A percentile compares a stretch with the other conserved stretches of the same genome.
Evolutionary conservation across 2,113 vertebrate species (phyloP).

Genomic region (Paralichthys olivaceus): DNA sequence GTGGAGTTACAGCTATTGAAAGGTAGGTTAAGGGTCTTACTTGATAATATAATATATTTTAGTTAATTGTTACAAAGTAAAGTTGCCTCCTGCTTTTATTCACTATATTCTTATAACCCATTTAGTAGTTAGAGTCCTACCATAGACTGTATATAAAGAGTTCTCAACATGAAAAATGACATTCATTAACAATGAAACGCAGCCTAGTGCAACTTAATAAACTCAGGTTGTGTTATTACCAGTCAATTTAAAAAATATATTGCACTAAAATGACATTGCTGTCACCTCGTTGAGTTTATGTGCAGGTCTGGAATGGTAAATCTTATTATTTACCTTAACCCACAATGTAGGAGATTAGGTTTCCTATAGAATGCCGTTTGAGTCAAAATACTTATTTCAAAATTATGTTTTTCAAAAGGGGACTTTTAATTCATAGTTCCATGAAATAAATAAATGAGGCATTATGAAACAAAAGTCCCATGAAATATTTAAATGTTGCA

Average conservation of each 20-base stretch:
- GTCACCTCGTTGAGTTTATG: background rate
- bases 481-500: too few species aligned
- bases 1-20: background rate
- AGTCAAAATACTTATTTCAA: too few species aligned
- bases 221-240: background rate
- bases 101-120: background rate
- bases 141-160: too few species aligned
- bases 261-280: background rate
- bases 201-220: background rate
- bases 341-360: too few species aligned
- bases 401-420: too few species aligned
- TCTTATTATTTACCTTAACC: background rate
- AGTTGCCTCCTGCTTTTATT: background rate
- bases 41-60: too few species aligned
- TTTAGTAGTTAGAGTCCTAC: background rate
- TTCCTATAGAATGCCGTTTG: too few species aligned
- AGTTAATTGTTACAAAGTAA: background rate
- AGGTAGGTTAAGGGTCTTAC: too few species aligned
- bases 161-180: background rate
- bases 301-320: background rate
- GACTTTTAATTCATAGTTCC: too few species aligned
- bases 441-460: too few species aligned
- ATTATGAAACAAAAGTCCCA: too few species aligned
- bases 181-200: background rate
- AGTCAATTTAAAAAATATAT: background rate